Conservation (phyloP, 1,140 invertebrate genomes). For the Drosophila murphyi region DNA sequence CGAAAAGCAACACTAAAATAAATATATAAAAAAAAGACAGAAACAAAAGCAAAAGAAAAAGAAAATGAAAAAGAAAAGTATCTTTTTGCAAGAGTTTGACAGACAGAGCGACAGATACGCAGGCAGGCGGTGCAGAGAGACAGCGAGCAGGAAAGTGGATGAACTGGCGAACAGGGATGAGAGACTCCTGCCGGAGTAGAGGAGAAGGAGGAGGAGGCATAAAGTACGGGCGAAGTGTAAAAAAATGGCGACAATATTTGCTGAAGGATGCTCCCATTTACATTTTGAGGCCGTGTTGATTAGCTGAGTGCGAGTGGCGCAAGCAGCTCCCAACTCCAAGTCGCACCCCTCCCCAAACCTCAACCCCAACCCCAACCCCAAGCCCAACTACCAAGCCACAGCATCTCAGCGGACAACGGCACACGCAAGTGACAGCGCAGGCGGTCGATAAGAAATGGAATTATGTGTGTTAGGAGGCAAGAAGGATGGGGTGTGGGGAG, state of each 20-base stretch:
- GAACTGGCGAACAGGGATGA: conserved; percentile 44
- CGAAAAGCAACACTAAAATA: conserved; percentile 52
- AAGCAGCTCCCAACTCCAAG: not conserved
- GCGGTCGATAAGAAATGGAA: conserved; percentile 70
- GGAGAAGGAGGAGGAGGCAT: no score
- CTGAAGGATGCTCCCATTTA: conserved; percentile 72
- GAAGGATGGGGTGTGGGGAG: not conserved
- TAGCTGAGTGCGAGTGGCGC: conserved; percentile 71
- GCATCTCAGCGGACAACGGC: conserved; percentile 38
- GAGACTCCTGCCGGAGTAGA: conserved; percentile 9
- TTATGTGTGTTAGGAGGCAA: conserved; percentile 27
- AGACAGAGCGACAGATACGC: conserved; percentile 64
- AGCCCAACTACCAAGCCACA: conserved; percentile 10
- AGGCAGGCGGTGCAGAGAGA: conserved; percentile 1
- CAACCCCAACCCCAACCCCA: conserved; percentile 2
- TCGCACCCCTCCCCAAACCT: not conserved
- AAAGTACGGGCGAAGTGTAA: not conserved
- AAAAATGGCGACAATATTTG: conserved; percentile 83
- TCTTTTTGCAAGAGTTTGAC: conserved; percentile 72
- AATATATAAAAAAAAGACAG: conserved; percentile 9
- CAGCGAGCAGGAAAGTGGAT: conserved; percentile 47
- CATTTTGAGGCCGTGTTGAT: conserved; percentile 80
- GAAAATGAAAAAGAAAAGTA: conserved; percentile 73
- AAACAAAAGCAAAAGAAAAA: conserved; percentile 49
- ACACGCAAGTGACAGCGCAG: conserved; percentile 46